A percentile compares a stretch with the other conserved stretches of the same genome.
phyloP scores from a whole-genome alignment of 2,797 vertebrate genomes.

The Eremophila alpestris region DNA sequence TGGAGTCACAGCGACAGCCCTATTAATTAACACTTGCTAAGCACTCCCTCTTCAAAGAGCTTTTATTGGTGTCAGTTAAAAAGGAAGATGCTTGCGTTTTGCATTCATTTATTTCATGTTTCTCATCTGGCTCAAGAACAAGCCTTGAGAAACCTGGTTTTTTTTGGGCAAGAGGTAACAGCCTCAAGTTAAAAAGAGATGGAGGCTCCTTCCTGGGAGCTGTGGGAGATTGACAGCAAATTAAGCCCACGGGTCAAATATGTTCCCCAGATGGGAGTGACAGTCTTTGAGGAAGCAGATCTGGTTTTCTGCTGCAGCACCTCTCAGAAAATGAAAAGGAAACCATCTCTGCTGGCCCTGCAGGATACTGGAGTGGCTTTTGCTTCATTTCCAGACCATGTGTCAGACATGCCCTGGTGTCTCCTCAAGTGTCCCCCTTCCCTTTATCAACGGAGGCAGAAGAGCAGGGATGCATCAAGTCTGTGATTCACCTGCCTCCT shows the following conservation, averaged over 20 bases:
- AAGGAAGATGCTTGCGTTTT: background rate
- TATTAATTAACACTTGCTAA: background rate
- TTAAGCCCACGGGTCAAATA: background rate
- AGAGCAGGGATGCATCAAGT: background rate
- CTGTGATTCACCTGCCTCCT: background rate
- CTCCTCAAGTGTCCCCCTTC: background rate
- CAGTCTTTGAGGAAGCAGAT: slow-evolving; percentile 35
- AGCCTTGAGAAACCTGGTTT: background rate
- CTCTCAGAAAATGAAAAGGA: slow-evolving; percentile 28
- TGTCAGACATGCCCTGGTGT: background rate
- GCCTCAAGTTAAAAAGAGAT: background rate
- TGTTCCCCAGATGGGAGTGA: slow-evolving; percentile 36
- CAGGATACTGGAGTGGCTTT: background rate
- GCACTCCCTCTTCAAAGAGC: background rate
- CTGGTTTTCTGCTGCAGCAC: slow-evolving; percentile 42
- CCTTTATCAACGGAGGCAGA: background rate
- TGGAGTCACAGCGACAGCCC: background rate
- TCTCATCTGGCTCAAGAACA: background rate
- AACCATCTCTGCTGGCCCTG: background rate
- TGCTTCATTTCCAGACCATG: background rate
- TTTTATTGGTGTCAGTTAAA: background rate
- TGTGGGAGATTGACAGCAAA: background rate
- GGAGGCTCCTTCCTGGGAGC: slow-evolving; percentile 9
- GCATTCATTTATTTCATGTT: background rate
- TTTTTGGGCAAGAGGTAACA: background rate